Percentiles rank a stretch among this genome's conserved stretches.
phyloP scores from a whole-genome alignment of 1,140 invertebrate species.

The Drosophila auraria region DNA sequence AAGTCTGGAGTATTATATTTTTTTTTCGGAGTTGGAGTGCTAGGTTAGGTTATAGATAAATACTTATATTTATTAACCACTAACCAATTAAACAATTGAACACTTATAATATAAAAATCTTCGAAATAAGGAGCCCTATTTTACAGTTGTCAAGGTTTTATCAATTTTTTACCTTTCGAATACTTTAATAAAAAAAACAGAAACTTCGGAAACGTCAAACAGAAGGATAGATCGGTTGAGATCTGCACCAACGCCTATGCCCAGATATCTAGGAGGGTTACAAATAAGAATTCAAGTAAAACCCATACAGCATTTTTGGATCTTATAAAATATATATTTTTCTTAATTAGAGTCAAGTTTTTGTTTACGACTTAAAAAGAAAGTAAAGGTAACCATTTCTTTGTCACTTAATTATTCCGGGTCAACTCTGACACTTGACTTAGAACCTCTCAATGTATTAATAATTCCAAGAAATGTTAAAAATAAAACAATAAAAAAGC shows the following conservation, averaged over 20 bases:
- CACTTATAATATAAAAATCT: no score
- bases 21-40: no score
- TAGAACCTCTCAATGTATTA: neutral
- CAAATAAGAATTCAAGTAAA: neutral
- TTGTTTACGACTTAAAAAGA: neutral
- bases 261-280: neutral
- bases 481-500: constrained; percentile 7
- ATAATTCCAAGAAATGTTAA: neutral
- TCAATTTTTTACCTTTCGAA: no score
- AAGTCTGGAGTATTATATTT: no score
- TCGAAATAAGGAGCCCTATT: no score
- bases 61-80: no score
- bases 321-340: neutral
- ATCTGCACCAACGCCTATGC: neutral
- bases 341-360: neutral
- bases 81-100: no score
- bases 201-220: no score
- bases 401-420: neutral
- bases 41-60: no score
- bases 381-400: neutral
- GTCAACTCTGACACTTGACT: neutral
- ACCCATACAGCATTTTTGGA: neutral
- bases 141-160: no score
- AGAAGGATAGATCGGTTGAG: no score
- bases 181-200: no score